Evolutionary conservation across 2,113 vertebrate genomes (phyloP).

Genomic region (Ctenodactylus gundi): DNA sequence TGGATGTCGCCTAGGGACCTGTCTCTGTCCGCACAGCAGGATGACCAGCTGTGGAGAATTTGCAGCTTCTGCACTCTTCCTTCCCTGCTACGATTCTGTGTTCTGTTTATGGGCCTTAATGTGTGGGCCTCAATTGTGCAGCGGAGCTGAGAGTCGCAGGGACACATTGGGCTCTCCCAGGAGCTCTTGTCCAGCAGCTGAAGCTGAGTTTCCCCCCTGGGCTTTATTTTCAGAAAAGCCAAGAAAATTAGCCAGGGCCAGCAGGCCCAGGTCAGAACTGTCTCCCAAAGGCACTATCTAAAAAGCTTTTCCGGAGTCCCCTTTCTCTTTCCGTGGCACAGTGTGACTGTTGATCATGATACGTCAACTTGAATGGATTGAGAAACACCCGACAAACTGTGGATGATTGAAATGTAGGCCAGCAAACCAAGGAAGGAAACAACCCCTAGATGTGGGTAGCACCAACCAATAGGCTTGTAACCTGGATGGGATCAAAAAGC

Average conservation of each 20-base stretch:
- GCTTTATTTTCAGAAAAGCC: background rate
- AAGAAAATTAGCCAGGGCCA: background rate
- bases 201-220: background rate
- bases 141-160: too few species aligned
- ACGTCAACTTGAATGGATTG: too few species aligned
- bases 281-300: background rate
- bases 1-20: too few species aligned
- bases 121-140: background rate
- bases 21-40: too few species aligned
- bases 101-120: background rate
- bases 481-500: too few species aligned
- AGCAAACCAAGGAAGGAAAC: too few species aligned
- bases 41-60: background rate
- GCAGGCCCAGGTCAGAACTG: background rate
- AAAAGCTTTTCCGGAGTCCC: background rate
- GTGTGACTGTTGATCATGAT: too few species aligned
- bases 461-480: too few species aligned
- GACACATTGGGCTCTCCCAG: background rate
- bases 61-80: background rate
- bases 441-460: too few species aligned
- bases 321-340: background rate
- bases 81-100: fast-evolving
- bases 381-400: too few species aligned
- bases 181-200: background rate
- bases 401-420: too few species aligned